A percentile compares a stretch with the other conserved stretches of the same genome.
phyloP scores from a whole-genome alignment of 2,888 invertebrate genomes.

The Eudemis profundana region DNA sequence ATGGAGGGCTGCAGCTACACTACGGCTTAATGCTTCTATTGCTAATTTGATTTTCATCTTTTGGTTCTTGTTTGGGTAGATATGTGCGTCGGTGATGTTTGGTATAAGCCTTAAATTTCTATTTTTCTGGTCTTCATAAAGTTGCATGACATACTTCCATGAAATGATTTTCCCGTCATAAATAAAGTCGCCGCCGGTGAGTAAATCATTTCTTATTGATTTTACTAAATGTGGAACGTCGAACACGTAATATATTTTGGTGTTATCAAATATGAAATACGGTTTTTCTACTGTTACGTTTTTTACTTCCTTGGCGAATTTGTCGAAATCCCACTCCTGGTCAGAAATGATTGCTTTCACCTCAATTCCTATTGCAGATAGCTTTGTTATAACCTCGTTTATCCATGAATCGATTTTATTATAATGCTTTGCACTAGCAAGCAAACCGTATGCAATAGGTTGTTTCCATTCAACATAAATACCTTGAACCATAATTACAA shows the following conservation, averaged over 20 bases:
- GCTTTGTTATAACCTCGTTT: conserved; percentile 48
- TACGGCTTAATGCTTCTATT: conserved; percentile 45
- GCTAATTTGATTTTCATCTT: conserved; percentile 48
- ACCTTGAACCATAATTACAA: conserved; percentile 48
- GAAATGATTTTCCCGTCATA: conserved; percentile 43
- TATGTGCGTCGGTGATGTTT: conserved; percentile 49
- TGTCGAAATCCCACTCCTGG: conserved; percentile 51
- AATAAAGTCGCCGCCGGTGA: conserved; percentile 22
- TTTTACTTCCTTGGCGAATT: conserved; percentile 49
- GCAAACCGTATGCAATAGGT: conserved; percentile 49
- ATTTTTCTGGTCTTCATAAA: conserved; percentile 46
- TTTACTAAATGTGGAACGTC: conserved; percentile 49
- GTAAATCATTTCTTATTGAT: conserved; percentile 43
- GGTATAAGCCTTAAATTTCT: conserved; percentile 46
- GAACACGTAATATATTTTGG: conserved; percentile 47
- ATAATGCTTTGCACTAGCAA: conserved; percentile 47
- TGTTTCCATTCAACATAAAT: conserved; percentile 51
- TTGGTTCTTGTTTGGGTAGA: conserved; percentile 48
- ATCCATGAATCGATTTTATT: conserved; percentile 49
- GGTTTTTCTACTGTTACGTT: conserved; percentile 48
- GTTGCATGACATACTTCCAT: conserved; percentile 47
- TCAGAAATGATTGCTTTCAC: conserved; percentile 50
- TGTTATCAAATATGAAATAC: conserved; percentile 43
- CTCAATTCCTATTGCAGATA: conserved; percentile 47
- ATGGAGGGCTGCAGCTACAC: conserved; percentile 42